phyloP scores from a whole-genome alignment of 2,888 invertebrate species.

The Sisyra nigra region DNA sequence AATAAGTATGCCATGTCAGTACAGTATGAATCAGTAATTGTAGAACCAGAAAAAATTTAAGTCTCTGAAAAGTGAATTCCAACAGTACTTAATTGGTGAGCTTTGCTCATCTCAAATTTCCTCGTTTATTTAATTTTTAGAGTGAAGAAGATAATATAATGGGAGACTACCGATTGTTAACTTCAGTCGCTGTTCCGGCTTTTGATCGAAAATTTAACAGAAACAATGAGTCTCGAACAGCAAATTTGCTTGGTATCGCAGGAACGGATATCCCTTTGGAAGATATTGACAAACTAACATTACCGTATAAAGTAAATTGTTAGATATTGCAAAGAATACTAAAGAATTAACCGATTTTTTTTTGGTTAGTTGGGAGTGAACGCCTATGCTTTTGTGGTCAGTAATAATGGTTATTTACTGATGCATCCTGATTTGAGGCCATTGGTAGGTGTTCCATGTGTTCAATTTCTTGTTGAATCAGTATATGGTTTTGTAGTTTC shows the following conservation, averaged over 20 bases:
- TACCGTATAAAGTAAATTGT: conserved; percentile 62
- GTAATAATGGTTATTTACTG: conserved; percentile 90
- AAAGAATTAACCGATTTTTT: not conserved
- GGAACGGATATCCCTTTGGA: conserved; percentile 89
- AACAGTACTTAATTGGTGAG: too few relatives aligned
- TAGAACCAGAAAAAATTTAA: too few relatives aligned
- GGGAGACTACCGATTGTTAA: conserved; percentile 53
- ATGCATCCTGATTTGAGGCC: conserved; percentile 89
- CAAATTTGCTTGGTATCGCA: conserved; percentile 82
- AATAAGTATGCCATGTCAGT: too few relatives aligned
- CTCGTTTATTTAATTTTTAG: conserved; percentile 16
- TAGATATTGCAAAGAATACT: not conserved
- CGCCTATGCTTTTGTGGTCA: conserved; percentile 91
- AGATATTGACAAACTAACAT: conserved; percentile 76
- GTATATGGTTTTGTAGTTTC: conserved; percentile 27
- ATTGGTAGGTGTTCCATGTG: conserved; percentile 44
- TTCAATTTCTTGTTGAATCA: not conserved
- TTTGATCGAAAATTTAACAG: conserved; percentile 57
- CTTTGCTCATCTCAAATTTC: too few relatives aligned
- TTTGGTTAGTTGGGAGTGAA: conserved; percentile 76
- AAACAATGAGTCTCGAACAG: conserved; percentile 39
- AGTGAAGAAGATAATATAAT: conserved; percentile 17
- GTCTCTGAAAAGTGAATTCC: too few relatives aligned
- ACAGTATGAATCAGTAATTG: too few relatives aligned
- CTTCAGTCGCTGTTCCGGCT: conserved; percentile 85